A percentile compares a stretch with the other conserved stretches of the same genome.
These are phyloP conservation scores for Eulithis testata DNA, from an alignment of 2,888 invertebrate genomes.

Conservation along the genomic window DNA sequence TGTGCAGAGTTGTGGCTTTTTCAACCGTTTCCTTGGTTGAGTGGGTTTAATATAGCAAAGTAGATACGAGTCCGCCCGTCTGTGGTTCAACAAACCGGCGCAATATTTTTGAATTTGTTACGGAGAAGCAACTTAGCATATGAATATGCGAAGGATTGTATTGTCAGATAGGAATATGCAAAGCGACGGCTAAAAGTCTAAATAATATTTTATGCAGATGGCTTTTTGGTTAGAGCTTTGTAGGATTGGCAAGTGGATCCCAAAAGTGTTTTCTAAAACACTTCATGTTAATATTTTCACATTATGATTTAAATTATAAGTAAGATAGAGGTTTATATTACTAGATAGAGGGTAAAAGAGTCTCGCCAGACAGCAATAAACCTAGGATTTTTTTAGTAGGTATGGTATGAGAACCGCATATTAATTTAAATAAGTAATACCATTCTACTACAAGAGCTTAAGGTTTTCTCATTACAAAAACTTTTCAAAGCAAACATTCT, in stretches of 20 bases:
- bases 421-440: conserved; percentile 4
- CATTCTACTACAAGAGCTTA: conserved; percentile 6
- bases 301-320: too few relatives aligned
- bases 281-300: too few relatives aligned
- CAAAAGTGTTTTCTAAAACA: background rate
- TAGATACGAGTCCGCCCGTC: conserved; percentile 45
- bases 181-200: conserved; percentile 27
- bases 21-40: conserved; percentile 48
- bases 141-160: conserved; percentile 46
- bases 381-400: too few relatives aligned
- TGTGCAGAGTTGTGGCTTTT: conserved; percentile 37
- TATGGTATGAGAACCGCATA: too few relatives aligned
- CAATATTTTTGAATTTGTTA: conserved; percentile 57
- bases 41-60: conserved; percentile 65
- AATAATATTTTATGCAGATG: conserved; percentile 17
- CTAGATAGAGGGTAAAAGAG: too few relatives aligned
- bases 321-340: too few relatives aligned
- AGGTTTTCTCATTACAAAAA: conserved; percentile 21
- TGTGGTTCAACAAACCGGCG: conserved; percentile 36
- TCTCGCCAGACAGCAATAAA: too few relatives aligned
- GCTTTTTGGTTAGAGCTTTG: background rate
- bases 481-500: conserved; percentile 22
- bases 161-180: conserved; percentile 37
- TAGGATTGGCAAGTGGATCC: background rate
- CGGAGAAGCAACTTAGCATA: conserved; percentile 46